Conservation (phyloP, 2,888 invertebrate species). For the Lacanobia wlatinum region DNA sequence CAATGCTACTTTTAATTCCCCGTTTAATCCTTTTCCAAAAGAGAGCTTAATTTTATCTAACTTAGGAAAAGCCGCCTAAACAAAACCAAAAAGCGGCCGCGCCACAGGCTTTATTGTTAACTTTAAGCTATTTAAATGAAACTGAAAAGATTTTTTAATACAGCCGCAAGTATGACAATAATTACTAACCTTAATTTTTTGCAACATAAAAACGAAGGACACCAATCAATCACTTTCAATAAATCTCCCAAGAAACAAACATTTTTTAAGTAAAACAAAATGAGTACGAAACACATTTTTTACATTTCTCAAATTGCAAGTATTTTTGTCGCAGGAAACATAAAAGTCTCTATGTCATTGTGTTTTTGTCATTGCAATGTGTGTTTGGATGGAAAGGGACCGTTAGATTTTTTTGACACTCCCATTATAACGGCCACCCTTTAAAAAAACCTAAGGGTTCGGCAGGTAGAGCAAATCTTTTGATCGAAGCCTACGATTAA, state of each 20-base stretch:
- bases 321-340: constrained; percentile 84
- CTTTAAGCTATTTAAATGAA: constrained; percentile 9
- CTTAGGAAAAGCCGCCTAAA: constrained; percentile 12
- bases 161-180: constrained; percentile 20
- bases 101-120: background rate
- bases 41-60: constrained; percentile 43
- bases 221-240: constrained; percentile 53
- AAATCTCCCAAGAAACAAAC: constrained; percentile 52
- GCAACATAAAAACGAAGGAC: constrained; percentile 39
- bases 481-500: constrained; percentile 84
- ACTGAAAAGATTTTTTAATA: constrained; percentile 3
- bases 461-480: constrained; percentile 88
- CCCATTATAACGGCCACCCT: constrained; percentile 86
- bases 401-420: constrained; percentile 85
- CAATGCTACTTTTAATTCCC: constrained; percentile 40
- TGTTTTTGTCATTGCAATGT: constrained; percentile 87
- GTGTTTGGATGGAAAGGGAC: constrained; percentile 85
- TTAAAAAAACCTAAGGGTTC: constrained; percentile 82
- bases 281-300: constrained; percentile 59
- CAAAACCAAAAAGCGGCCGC: constrained; percentile 18
- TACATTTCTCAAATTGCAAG: constrained; percentile 72
- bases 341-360: constrained; percentile 86
- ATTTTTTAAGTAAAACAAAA: constrained; percentile 57
- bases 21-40: constrained; percentile 36
- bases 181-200: constrained; percentile 41